A percentile compares a stretch with the other conserved stretches of the same genome.
phyloP scores from a whole-genome alignment of 2,113 vertebrate species.

The Rhinichthys klamathensis region DNA sequence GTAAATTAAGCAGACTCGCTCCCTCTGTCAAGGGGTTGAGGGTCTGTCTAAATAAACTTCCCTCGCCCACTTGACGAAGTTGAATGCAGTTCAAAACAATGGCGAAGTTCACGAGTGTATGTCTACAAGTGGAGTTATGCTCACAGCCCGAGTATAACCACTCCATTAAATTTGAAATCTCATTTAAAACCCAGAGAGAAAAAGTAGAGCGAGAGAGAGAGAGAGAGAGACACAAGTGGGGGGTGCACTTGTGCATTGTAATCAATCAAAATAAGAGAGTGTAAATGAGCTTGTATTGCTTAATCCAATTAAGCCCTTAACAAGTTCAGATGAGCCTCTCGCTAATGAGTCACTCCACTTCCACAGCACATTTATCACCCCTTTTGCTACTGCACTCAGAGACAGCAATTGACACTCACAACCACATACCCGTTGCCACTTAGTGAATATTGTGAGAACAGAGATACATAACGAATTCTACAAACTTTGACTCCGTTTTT shows the following conservation, averaged over 20 bases:
- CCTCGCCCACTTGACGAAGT: too few species aligned
- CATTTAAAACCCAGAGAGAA: not conserved
- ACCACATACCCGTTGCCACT: not conserved
- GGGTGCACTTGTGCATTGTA: constrained; percentile 27
- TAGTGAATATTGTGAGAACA: not conserved
- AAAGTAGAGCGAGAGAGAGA: not conserved
- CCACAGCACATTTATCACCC: constrained; percentile 52
- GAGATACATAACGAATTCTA: not conserved
- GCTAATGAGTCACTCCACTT: constrained; percentile 48
- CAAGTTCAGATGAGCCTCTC: constrained; percentile 49
- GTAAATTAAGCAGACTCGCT: too few species aligned
- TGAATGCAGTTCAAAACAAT: too few species aligned
- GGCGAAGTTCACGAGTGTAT: too few species aligned
- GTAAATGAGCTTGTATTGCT: constrained; percentile 38
- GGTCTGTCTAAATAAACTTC: too few species aligned
- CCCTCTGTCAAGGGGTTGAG: too few species aligned
- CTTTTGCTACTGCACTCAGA: constrained; percentile 44
- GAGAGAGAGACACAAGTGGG: not conserved
- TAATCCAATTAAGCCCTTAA: constrained; percentile 46
- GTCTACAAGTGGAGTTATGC: too few species aligned
- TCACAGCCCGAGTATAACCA: not conserved
- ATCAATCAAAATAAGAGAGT: constrained; percentile 26
- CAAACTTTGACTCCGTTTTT: not conserved
- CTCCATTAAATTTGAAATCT: not conserved
- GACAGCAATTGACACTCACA: constrained; percentile 7